These are phyloP conservation scores for Poicephalus meyeri DNA, from an alignment of 2,113 vertebrate species.

Conservation along the genomic window DNA sequence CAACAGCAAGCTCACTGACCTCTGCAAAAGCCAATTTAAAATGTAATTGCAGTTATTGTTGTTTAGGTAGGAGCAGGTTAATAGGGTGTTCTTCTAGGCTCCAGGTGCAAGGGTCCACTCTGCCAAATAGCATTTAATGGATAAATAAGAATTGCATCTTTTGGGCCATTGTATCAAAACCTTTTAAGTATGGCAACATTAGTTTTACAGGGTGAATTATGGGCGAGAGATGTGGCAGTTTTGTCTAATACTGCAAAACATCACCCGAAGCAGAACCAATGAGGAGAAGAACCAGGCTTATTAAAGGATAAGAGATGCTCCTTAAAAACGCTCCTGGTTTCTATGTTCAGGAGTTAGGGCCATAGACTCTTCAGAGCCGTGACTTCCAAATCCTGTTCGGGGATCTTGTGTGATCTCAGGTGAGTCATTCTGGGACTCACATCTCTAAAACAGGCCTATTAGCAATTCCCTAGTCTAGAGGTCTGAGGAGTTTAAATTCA, in stretches of 20 bases:
- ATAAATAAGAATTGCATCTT: background rate
- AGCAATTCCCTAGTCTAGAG: background rate
- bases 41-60: slow-evolving; percentile 15
- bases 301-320: background rate
- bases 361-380: background rate
- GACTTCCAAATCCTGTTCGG: background rate
- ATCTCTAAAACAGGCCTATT: background rate
- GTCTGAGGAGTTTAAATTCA: background rate
- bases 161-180: background rate
- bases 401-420: background rate
- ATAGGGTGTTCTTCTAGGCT: background rate
- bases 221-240: background rate
- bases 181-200: background rate
- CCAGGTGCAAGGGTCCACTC: background rate
- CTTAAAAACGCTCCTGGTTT: background rate
- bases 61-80: background rate
- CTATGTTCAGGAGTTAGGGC: background rate
- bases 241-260: background rate
- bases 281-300: background rate
- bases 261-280: rapidly evolving
- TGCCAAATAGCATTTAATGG: background rate
- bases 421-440: background rate
- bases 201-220: background rate
- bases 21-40: background rate
- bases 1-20: background rate